Evolutionary conservation across 1,140 invertebrate genomes (phyloP).

Genomic region (Whitmania pigra): DNA sequence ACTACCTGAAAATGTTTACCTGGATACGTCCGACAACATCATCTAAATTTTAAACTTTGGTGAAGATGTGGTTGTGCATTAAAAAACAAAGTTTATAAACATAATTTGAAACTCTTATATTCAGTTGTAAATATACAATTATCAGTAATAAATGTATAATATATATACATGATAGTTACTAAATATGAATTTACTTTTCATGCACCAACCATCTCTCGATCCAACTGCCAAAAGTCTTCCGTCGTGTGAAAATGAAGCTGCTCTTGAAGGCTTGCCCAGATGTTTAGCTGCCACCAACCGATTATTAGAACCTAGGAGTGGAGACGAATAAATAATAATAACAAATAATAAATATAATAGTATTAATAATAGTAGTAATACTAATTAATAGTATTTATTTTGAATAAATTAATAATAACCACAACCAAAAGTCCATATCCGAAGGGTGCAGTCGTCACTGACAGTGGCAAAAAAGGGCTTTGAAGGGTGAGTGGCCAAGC

Average conservation of each 20-base stretch:
- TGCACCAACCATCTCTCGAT: conserved; percentile 37
- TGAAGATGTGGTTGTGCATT: no score
- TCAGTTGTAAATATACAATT: no score
- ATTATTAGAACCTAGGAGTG: no score
- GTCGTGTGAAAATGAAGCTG: conserved; percentile 39
- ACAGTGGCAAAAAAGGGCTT: conserved; percentile 37
- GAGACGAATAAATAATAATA: no score
- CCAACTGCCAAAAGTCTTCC: conserved; percentile 40
- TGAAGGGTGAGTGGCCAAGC: conserved; percentile 37
- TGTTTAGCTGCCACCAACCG: conserved; percentile 27
- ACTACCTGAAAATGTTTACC: conserved; percentile 32
- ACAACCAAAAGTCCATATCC: conserved; percentile 36
- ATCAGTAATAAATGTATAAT: no score
- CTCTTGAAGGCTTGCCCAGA: conserved; percentile 36
- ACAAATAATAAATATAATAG: no score
- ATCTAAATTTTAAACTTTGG: no score
- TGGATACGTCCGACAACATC: neutral
- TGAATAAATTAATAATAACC: neutral
- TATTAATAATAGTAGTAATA: neutral
- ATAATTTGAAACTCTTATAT: no score
- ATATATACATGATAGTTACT: no score
- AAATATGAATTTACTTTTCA: no score
- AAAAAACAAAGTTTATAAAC: no score
- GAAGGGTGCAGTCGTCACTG: conserved; percentile 41
- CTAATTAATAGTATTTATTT: neutral